phyloP scores from a whole-genome alignment of 1,140 invertebrate species.

The Saxidomus purpurata region DNA sequence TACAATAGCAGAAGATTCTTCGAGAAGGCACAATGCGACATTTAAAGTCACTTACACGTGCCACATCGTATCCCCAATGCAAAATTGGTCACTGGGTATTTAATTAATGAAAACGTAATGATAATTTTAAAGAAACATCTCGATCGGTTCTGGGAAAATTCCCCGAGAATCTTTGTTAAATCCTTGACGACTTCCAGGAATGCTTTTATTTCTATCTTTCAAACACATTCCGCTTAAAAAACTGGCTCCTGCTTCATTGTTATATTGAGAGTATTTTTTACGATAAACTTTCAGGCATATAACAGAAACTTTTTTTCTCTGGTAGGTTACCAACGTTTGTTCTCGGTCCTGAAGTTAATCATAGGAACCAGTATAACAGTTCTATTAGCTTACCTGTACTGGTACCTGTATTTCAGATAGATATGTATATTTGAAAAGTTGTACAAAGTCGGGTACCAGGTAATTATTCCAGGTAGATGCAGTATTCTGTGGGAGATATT shows the following conservation, averaged over 20 bases:
- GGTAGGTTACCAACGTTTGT: constrained; percentile 16
- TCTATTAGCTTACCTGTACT: constrained; percentile 21
- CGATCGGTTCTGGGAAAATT: no score
- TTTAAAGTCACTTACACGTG: no score
- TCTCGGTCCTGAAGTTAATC: background rate
- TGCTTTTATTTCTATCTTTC: constrained; percentile 16
- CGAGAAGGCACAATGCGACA: no score
- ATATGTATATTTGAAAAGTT: background rate
- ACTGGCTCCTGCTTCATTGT: background rate
- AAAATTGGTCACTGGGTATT: no score
- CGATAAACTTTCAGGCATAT: background rate
- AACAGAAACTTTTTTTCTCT: constrained; percentile 27
- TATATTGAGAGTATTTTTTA: background rate
- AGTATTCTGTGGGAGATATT: background rate
- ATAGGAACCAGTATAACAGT: background rate
- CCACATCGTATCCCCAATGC: no score
- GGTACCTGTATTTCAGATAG: background rate
- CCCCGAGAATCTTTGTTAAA: background rate
- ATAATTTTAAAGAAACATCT: no score
- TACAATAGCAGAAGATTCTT: no score
- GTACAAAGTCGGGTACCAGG: background rate
- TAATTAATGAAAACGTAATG: no score
- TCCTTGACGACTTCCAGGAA: background rate
- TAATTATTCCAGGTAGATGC: constrained; percentile 9
- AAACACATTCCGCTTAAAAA: background rate